phyloP scores from a whole-genome alignment of 2,888 invertebrate genomes.

The Drosophila conformis region DNA sequence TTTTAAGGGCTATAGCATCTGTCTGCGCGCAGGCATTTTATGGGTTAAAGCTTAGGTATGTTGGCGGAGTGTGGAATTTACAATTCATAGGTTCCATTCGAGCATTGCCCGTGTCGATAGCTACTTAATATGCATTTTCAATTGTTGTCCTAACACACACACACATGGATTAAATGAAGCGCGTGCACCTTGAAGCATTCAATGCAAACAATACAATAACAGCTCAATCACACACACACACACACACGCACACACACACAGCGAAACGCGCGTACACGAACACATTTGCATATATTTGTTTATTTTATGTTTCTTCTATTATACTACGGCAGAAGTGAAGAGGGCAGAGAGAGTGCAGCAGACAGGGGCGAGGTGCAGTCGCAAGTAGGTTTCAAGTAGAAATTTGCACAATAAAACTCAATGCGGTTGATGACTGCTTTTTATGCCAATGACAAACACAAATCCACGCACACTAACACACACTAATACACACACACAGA shows the following conservation, averaged over 20 bases:
- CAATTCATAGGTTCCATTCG: conserved; percentile 34
- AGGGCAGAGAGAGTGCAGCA: neutral
- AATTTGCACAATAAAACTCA: conserved; percentile 73
- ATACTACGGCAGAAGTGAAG: conserved; percentile 17
- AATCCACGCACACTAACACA: conserved; percentile 8
- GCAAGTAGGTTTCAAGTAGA: conserved; percentile 63
- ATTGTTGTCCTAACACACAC: conserved; percentile 56
- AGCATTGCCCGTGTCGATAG: conserved; percentile 37
- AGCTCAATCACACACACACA: conserved; percentile 14
- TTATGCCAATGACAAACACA: conserved; percentile 54
- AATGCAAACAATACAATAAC: conserved; percentile 64
- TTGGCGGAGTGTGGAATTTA: conserved; percentile 17
- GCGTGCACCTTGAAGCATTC: conserved; percentile 66
- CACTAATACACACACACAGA: neutral
- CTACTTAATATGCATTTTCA: conserved; percentile 75
- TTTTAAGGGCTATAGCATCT: conserved; percentile 43
- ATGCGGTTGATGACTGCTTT: conserved; percentile 65
- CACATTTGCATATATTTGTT: conserved; percentile 75
- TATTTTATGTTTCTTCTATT: conserved; percentile 71
- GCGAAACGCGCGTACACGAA: conserved; percentile 14
- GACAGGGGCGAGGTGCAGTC: conserved; percentile 9
- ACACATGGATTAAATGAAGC: conserved; percentile 56
- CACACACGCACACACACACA: conserved; percentile 1
- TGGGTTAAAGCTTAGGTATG: conserved; percentile 41
- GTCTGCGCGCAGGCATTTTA: conserved; percentile 38